These are phyloP conservation scores for Ianthella basta DNA, from an alignment of 37 sponge, comb jelly and placozoan species.

Conservation along the genomic window DNA sequence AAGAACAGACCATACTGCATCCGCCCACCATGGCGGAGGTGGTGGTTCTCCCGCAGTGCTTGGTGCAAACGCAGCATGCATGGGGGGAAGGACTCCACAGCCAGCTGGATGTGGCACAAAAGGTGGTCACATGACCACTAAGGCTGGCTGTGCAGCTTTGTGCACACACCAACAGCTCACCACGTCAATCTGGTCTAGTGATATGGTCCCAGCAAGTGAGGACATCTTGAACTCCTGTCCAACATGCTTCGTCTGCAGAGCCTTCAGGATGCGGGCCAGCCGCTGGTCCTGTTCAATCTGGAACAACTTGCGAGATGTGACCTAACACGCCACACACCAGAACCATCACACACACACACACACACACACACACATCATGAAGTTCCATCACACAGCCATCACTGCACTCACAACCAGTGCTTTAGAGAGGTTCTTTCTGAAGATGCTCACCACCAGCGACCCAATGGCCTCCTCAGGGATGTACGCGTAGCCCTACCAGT, in stretches of 20 bases:
- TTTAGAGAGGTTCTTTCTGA: conserved; percentile 70
- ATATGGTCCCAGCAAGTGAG: conserved; percentile 36
- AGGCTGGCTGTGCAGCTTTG: neutral
- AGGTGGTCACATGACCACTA: neutral
- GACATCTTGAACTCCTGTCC: conserved; percentile 17
- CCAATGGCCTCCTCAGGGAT: conserved; percentile 68
- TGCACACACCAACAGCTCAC: conserved; percentile 31
- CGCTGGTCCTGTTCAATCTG: conserved; percentile 89
- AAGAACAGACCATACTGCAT: conserved; percentile 96
- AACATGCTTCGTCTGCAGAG: conserved; percentile 40
- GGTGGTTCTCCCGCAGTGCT: conserved; percentile 82
- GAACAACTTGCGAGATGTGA: conserved; percentile 64
- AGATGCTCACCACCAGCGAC: conserved; percentile 70
- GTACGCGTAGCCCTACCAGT: conserved; percentile 78
- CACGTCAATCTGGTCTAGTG: conserved; percentile 42
- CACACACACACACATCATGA: neutral
- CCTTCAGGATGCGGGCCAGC: conserved; percentile 60
- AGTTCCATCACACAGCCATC: neutral
- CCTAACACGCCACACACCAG: conserved; percentile 33
- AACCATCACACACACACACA: neutral
- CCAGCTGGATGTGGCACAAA: conserved; percentile 48
- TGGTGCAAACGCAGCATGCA: conserved; percentile 95
- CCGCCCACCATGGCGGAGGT: conserved; percentile 87
- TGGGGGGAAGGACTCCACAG: conserved; percentile 85
- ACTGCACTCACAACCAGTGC: conserved; percentile 63